Evolutionary conservation across 1,140 invertebrate species (phyloP).

Genomic region (Eciton burchellii): DNA sequence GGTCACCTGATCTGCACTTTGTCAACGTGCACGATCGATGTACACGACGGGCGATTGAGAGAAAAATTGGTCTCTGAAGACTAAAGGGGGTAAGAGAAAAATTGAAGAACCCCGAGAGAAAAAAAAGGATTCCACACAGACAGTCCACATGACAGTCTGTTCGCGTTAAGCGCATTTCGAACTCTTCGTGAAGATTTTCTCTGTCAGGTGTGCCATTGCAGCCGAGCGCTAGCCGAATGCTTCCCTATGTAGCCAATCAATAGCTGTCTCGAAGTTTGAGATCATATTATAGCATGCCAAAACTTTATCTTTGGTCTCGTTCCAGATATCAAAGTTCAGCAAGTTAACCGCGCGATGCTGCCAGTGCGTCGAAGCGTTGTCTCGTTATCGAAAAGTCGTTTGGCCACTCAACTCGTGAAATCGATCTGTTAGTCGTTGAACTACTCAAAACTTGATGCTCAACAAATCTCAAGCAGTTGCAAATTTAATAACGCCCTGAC

Average conservation of each 20-base stretch:
- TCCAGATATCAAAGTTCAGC: constrained; percentile 32
- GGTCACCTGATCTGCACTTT: neutral
- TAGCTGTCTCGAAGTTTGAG: constrained; percentile 8
- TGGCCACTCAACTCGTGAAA: constrained; percentile 18
- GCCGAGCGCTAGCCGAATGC: too few relatives aligned
- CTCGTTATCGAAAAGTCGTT: constrained; percentile 51
- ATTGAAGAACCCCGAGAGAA: too few relatives aligned
- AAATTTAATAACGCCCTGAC: neutral
- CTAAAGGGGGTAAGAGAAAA: too few relatives aligned
- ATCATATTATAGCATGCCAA: constrained; percentile 4
- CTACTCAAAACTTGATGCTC: constrained; percentile 8
- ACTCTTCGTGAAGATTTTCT: too few relatives aligned
- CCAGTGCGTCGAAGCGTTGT: neutral
- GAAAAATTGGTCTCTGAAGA: too few relatives aligned
- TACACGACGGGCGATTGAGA: neutral
- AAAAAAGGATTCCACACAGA: too few relatives aligned
- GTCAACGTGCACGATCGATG: neutral
- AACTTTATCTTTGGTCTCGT: constrained; percentile 42
- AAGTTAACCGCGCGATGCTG: constrained; percentile 24
- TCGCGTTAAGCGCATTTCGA: too few relatives aligned
- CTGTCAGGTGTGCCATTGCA: too few relatives aligned
- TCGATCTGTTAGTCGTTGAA: constrained; percentile 32
- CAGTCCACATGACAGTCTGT: too few relatives aligned
- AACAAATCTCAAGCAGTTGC: constrained; percentile 15
- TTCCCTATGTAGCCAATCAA: neutral